These are phyloP conservation scores for Acinonyx jubatus DNA, from an alignment of 2,113 vertebrate genomes.

Conservation along the genomic window DNA sequence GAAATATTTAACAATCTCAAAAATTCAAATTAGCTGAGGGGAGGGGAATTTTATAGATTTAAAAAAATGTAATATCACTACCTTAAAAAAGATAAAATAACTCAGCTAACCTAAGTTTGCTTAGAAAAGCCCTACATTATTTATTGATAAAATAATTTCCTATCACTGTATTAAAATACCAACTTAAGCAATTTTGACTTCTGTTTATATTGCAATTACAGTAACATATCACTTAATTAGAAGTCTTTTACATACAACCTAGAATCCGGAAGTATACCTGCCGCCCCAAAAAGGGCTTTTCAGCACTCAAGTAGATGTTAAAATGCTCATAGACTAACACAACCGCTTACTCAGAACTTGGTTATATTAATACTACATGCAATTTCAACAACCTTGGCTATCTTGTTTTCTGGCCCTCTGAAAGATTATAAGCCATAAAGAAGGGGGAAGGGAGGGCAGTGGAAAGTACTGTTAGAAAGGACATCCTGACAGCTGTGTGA, in stretches of 20 bases:
- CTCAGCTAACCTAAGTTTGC: not conserved
- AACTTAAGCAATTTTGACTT: not conserved
- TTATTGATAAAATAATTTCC: not conserved
- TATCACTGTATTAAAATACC: not conserved
- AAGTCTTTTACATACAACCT: not conserved
- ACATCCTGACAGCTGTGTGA: not conserved
- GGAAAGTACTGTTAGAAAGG: not conserved
- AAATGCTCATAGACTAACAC: not conserved
- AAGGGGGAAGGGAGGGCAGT: not conserved
- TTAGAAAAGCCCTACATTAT: not conserved
- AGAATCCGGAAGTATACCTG: not conserved
- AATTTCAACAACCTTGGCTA: not conserved
- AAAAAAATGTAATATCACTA: not conserved
- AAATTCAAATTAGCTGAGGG: not conserved
- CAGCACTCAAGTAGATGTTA: not conserved
- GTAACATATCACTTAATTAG: not conserved
- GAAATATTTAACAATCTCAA: conserved; percentile 1
- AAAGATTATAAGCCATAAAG: not conserved
- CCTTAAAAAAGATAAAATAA: not conserved
- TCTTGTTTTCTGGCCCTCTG: not conserved
- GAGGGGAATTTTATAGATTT: not conserved
- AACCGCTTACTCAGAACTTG: not conserved
- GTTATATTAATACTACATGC: not conserved
- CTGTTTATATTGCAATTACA: not conserved
- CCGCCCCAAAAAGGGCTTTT: not conserved